A percentile compares a stretch with the other conserved stretches of the same genome.
phyloP scores from a whole-genome alignment of 2,888 invertebrate species.

The Dynastes maya region DNA sequence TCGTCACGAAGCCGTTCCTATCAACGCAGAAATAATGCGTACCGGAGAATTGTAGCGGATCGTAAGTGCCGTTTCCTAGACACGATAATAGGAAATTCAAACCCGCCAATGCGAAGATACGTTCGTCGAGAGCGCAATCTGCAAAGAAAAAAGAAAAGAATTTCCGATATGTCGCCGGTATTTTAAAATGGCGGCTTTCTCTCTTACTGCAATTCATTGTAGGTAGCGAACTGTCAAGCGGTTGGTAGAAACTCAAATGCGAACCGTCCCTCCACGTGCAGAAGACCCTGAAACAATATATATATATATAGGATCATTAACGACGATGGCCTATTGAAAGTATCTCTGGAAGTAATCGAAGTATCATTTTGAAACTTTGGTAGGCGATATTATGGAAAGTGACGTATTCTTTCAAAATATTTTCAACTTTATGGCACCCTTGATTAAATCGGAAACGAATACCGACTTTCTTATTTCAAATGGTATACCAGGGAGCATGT shows the following conservation, averaged over 20 bases:
- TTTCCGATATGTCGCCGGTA: neutral
- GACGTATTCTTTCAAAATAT: too few species aligned
- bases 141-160: constrained; percentile 54
- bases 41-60: constrained; percentile 68
- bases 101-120: constrained; percentile 72
- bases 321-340: too few species aligned
- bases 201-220: constrained; percentile 77
- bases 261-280: constrained; percentile 77
- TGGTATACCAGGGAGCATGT: too few species aligned
- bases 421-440: too few species aligned
- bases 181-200: neutral
- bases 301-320: too few species aligned
- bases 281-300: constrained; percentile 71
- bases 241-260: constrained; percentile 74
- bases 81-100: constrained; percentile 72
- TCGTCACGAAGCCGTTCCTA: constrained; percentile 72
- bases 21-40: constrained; percentile 77
- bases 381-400: too few species aligned
- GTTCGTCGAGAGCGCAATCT: constrained; percentile 78
- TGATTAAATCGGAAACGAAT: too few species aligned
- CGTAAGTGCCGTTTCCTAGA: constrained; percentile 75
- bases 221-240: constrained; percentile 65
- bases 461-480: too few species aligned
- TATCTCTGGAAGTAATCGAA: too few species aligned
- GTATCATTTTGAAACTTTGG: too few species aligned